Conservation (phyloP, 2,797 vertebrate genomes). For the Dryobates pubescens region DNA sequence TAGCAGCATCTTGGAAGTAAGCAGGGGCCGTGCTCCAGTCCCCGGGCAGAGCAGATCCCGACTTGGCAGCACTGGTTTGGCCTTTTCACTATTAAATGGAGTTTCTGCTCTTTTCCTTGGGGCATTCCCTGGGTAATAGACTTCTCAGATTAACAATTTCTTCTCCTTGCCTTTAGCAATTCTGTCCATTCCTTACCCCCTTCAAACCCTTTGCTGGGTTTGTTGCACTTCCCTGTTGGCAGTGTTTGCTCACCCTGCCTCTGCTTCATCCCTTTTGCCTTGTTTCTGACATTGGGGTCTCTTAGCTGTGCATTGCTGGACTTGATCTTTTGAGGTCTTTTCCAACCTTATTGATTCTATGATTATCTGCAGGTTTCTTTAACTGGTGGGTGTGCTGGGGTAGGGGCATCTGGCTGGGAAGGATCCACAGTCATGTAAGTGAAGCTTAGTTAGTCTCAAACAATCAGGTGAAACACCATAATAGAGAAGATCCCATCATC, state of each 20-base stretch:
- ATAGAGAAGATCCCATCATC: neutral
- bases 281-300: neutral
- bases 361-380: neutral
- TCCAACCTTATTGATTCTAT: too few species aligned
- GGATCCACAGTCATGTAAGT: neutral
- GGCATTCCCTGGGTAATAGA: conserved; percentile 23
- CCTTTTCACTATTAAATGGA: conserved; percentile 27
- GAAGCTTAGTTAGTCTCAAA: neutral
- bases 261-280: neutral
- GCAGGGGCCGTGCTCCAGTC: neutral
- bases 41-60: conserved; percentile 5
- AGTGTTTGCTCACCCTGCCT: neutral
- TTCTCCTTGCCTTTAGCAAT: conserved; percentile 16
- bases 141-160: conserved; percentile 25
- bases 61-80: conserved; percentile 6
- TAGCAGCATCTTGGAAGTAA: conserved; percentile 40
- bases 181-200: neutral
- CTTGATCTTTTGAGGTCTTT: too few species aligned
- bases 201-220: neutral
- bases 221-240: neutral
- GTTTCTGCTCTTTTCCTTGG: conserved; percentile 15
- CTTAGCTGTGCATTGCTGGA: neutral
- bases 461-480: neutral
- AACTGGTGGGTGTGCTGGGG: neutral
- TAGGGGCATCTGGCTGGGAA: neutral